A percentile compares a stretch with the other conserved stretches of the same genome.
Evolutionary conservation across 2,888 invertebrate genomes (phyloP).

Genomic region (Nudaria mundana): DNA sequence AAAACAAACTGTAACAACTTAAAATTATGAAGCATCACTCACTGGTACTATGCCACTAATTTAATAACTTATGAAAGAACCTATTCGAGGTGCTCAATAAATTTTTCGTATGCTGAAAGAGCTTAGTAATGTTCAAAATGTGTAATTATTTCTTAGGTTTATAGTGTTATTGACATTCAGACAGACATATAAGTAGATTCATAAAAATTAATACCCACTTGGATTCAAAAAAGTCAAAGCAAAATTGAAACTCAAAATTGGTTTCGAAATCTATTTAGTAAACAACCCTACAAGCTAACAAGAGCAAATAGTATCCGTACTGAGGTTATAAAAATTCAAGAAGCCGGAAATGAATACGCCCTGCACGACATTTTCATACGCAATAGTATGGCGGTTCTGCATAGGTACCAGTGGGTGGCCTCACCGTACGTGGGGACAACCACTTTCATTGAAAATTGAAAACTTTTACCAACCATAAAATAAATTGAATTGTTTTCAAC

Average conservation of each 20-base stretch:
- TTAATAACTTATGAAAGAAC: too few relatives aligned
- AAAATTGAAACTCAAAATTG: constrained; percentile 16
- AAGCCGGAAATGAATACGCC: constrained; percentile 68
- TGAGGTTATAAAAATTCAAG: constrained; percentile 70
- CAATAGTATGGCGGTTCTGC: constrained; percentile 10
- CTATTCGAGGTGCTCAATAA: too few relatives aligned
- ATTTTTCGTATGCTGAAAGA: too few relatives aligned
- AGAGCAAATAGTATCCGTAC: constrained; percentile 50
- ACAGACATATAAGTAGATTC: too few relatives aligned
- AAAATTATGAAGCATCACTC: too few relatives aligned
- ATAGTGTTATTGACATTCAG: too few relatives aligned
- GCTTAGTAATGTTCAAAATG: too few relatives aligned
- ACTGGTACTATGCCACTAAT: too few relatives aligned
- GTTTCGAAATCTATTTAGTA: constrained; percentile 19
- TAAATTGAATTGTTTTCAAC: constrained; percentile 30
- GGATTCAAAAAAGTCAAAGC: too few relatives aligned
- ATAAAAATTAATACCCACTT: too few relatives aligned
- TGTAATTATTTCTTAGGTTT: too few relatives aligned
- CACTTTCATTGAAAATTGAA: constrained; percentile 31
- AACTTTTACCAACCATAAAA: constrained; percentile 23
- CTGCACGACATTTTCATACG: constrained; percentile 38
- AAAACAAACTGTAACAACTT: too few relatives aligned
- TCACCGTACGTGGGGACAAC: constrained; percentile 18
- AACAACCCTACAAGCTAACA: constrained; percentile 46
- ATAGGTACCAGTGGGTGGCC: constrained; percentile 3